phyloP scores from a whole-genome alignment of 2,888 invertebrate species.

The Meteorus cinctellus region DNA sequence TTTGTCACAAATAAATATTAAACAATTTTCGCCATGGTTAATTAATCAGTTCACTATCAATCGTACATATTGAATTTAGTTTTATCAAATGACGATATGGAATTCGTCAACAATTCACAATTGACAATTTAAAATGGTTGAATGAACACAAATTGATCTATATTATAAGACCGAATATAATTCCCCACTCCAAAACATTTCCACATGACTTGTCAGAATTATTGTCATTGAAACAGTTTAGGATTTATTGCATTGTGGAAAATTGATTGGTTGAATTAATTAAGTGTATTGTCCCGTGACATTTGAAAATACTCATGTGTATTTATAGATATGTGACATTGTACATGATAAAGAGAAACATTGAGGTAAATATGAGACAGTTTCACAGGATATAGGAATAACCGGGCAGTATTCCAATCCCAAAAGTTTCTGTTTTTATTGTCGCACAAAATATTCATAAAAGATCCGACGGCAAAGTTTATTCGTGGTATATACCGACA shows the following conservation, averaged over 20 bases:
- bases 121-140: slow-evolving; percentile 3
- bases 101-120: not conserved
- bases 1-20: too few relatives aligned
- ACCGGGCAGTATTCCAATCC: slow-evolving; percentile 43
- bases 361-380: slow-evolving; percentile 23
- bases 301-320: not conserved
- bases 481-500: slow-evolving; percentile 34
- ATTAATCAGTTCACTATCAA: not conserved
- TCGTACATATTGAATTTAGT: not conserved
- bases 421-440: slow-evolving; percentile 38
- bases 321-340: not conserved
- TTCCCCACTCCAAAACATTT: not conserved
- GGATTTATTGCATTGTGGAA: slow-evolving; percentile 14
- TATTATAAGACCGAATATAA: slow-evolving; percentile 4
- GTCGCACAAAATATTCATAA: slow-evolving; percentile 45
- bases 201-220: slow-evolving; percentile 3
- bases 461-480: slow-evolving; percentile 40
- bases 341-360: slow-evolving; percentile 8
- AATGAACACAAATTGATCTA: slow-evolving; percentile 16
- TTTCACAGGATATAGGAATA: not conserved
- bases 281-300: slow-evolving; percentile 24
- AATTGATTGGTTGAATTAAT: slow-evolving; percentile 21
- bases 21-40: not conserved
- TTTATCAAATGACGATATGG: not conserved
- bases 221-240: not conserved